These are phyloP conservation scores for Chanos chanos DNA, from an alignment of 2,797 vertebrate genomes.

Conservation along the genomic window DNA sequence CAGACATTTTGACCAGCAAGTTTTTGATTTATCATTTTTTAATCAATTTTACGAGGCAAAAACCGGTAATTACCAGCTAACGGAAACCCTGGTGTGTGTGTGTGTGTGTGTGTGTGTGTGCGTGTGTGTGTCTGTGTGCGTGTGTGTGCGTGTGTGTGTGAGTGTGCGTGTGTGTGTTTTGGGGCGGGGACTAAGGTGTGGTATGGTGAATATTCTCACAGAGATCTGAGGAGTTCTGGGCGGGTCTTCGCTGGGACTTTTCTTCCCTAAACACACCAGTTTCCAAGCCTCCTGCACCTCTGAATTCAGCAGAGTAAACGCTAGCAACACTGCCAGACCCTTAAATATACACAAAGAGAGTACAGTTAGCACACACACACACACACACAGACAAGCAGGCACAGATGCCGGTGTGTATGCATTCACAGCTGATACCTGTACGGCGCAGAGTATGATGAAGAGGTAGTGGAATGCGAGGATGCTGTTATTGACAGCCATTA, in stretches of 20 bases:
- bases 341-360: constrained; percentile 49
- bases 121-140: no score
- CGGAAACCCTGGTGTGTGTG: no score
- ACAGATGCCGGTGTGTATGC: not conserved
- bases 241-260: constrained; percentile 80
- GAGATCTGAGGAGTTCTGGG: constrained; percentile 76
- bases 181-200: not conserved
- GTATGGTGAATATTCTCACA: constrained; percentile 52
- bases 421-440: constrained; percentile 86
- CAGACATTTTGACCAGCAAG: no score
- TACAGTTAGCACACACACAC: constrained; percentile 6
- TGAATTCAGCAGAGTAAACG: constrained; percentile 89
- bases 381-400: not conserved
- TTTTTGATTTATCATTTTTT: no score
- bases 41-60: no score
- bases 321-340: constrained; percentile 84
- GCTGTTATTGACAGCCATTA: constrained; percentile 98
- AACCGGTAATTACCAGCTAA: no score
- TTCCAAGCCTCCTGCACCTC: constrained; percentile 92
- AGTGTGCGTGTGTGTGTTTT: not conserved
- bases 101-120: no score
- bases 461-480: constrained; percentile 97
- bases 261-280: constrained; percentile 84
- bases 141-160: not conserved
- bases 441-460: constrained; percentile 87